Evolutionary conservation across 2,113 vertebrate genomes (phyloP).

Genomic region (Coryphaenoides rupestris): DNA sequence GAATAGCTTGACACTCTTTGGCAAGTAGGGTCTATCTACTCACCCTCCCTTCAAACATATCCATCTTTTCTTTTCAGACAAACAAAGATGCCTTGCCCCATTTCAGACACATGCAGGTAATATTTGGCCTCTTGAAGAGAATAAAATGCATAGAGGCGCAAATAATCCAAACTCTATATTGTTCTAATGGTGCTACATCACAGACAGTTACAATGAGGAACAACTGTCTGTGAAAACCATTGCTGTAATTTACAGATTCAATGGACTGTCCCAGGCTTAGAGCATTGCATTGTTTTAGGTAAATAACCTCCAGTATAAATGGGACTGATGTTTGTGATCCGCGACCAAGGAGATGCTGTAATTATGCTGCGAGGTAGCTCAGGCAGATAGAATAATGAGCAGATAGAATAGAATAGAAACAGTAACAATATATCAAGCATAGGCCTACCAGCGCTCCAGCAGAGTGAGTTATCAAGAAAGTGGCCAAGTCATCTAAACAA

Average conservation of each 20-base stretch:
- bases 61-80: conserved; percentile 47
- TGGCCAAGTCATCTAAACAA: not conserved
- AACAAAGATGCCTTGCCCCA: conserved; percentile 41
- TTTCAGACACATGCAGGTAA: conserved; percentile 51
- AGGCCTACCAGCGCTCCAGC: no score
- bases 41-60: conserved; percentile 18
- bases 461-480: not conserved
- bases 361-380: not conserved
- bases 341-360: not conserved
- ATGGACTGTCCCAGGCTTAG: conserved; percentile 32
- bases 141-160: conserved; percentile 43
- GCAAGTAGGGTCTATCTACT: no score
- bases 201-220: conserved; percentile 44
- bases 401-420: no score
- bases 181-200: conserved; percentile 57
- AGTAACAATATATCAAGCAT: no score
- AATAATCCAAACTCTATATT: conserved; percentile 52
- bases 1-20: no score
- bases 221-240: no score
- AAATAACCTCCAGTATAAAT: conserved; percentile 36
- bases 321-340: conserved; percentile 23
- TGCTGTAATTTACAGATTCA: conserved; percentile 45
- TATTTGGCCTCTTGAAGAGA: conserved; percentile 44
- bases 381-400: not conserved
- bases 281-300: conserved; percentile 43